A percentile compares a stretch with the other conserved stretches of the same genome.
Evolutionary conservation across 2,113 vertebrate genomes (phyloP).

Genomic region (Rousettus leschenaultii): DNA sequence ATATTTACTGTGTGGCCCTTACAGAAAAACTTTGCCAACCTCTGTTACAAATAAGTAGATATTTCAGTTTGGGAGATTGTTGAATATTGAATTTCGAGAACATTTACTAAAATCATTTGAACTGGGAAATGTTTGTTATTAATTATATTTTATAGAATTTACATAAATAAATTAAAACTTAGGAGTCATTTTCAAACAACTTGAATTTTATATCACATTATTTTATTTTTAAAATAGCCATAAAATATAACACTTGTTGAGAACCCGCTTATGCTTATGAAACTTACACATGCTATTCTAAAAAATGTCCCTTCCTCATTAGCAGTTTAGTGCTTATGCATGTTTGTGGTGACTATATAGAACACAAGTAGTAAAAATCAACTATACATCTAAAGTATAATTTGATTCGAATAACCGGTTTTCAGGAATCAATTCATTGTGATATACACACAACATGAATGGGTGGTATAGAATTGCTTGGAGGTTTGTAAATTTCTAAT

Average conservation of each 20-base stretch:
- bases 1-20: constrained; percentile 25
- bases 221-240: constrained; percentile 18
- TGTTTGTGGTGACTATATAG: not conserved
- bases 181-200: constrained; percentile 38
- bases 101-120: constrained; percentile 33
- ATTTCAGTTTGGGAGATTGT: constrained; percentile 27
- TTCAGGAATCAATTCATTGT: not conserved
- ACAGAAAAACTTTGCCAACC: not conserved
- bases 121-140: constrained; percentile 23
- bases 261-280: constrained; percentile 13
- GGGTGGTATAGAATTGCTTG: not conserved
- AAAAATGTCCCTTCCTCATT: constrained; percentile 11
- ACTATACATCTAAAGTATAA: not conserved
- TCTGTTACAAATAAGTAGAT: constrained; percentile 21
- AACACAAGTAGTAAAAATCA: not conserved
- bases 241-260: constrained; percentile 24
- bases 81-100: constrained; percentile 16
- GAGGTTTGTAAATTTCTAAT: constrained; percentile 10
- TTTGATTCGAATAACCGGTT: not conserved
- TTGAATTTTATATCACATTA: constrained; percentile 15
- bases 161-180: not conserved
- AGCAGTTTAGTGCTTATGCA: not conserved
- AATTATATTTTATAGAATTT: constrained; percentile 35
- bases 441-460: not conserved
- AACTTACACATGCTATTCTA: not conserved